Conservation (phyloP, 1,140 invertebrate genomes). For the Drosophila oshimai region DNA sequence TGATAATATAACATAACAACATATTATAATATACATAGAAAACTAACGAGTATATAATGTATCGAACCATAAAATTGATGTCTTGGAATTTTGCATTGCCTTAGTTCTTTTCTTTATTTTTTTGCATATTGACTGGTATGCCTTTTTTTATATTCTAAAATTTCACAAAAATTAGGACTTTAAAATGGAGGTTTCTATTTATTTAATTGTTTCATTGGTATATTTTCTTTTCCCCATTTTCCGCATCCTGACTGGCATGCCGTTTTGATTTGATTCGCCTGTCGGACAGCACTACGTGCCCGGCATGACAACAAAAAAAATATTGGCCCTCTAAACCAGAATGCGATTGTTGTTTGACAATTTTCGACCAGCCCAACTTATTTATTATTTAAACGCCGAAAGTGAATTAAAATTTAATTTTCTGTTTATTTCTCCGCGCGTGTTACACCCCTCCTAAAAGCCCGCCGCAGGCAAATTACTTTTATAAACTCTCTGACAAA, state of each 20-base stretch:
- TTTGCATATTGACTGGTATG: no score
- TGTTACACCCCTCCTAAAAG: slow-evolving; percentile 8
- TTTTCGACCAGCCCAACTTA: slow-evolving; percentile 42
- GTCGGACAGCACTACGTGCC: slow-evolving; percentile 35
- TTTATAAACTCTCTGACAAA: slow-evolving; percentile 64
- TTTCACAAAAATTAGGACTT: slow-evolving; percentile 4
- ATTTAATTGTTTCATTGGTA: not conserved
- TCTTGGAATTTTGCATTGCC: not conserved
- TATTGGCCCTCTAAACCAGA: slow-evolving; percentile 4
- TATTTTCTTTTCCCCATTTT: slow-evolving; percentile 2
- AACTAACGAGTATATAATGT: no score
- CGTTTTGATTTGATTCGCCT: slow-evolving; percentile 11
- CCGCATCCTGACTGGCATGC: not conserved
- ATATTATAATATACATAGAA: no score
- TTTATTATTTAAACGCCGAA: slow-evolving; percentile 61
- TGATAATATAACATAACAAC: no score
- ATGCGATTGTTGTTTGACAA: slow-evolving; percentile 25
- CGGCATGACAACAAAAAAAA: slow-evolving; percentile 49
- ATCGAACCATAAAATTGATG: no score
- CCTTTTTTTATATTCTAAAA: not conserved
- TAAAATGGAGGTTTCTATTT: slow-evolving; percentile 2
- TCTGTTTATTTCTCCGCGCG: slow-evolving; percentile 2
- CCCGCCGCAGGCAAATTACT: slow-evolving; percentile 65
- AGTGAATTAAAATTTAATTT: slow-evolving; percentile 73
- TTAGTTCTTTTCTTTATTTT: no score